Conservation (phyloP, 1,140 invertebrate species). For the Nasonia longicornis region DNA sequence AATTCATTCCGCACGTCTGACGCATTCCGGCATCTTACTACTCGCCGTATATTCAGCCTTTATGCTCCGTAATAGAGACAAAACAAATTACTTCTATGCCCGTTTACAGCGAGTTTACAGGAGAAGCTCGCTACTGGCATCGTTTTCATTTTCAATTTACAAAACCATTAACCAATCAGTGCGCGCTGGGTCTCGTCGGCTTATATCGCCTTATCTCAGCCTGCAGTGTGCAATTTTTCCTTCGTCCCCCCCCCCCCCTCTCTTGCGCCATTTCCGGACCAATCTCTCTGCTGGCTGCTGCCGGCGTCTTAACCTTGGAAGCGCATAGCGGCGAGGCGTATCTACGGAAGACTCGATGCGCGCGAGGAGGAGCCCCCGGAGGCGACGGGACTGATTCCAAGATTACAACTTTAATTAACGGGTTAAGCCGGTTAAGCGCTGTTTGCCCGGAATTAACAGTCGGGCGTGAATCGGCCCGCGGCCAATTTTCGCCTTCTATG, state of each 20-base stretch:
- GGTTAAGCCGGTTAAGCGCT: constrained; percentile 50
- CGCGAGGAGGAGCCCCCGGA: neutral
- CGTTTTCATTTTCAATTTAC: constrained; percentile 8
- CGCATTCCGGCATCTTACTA: no score
- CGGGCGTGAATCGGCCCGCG: constrained; percentile 5
- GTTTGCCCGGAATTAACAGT: constrained; percentile 47
- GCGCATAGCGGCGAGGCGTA: neutral
- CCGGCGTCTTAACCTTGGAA: neutral
- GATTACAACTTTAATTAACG: constrained; percentile 59
- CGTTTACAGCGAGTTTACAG: neutral
- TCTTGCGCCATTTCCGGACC: neutral
- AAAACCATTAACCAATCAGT: constrained; percentile 1
- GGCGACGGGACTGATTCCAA: constrained; percentile 49
- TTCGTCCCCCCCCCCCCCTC: neutral
- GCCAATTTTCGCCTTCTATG: constrained; percentile 1
- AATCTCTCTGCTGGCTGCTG: neutral
- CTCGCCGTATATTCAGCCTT: neutral
- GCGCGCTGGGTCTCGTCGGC: neutral
- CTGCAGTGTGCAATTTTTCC: neutral
- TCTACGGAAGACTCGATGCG: neutral
- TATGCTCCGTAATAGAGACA: neutral
- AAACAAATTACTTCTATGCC: neutral
- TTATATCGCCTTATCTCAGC: neutral
- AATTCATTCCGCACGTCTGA: no score
- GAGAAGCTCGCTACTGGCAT: neutral